Percentiles rank a stretch among this genome's conserved stretches.
Conservation (phyloP, 2,888 invertebrate species). For the Bellardia bayeri region DNA sequence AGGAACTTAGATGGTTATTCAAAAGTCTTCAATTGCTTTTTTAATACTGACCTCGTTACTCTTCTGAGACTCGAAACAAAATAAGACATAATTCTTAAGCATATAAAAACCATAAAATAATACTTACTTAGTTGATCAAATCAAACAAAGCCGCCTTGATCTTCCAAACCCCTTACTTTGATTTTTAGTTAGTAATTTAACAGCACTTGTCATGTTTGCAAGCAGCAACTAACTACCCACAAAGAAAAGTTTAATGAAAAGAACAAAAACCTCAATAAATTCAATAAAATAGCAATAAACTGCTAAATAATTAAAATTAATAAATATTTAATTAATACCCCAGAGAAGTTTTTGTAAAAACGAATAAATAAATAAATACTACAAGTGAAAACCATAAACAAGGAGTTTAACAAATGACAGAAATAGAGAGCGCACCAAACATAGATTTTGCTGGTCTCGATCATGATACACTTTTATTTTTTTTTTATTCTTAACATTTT, state of each 20-base stretch:
- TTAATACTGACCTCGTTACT: too few species aligned
- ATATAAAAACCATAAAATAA: background rate
- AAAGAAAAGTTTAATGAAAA: background rate
- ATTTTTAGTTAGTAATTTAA: slow-evolving; percentile 45
- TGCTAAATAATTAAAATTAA: slow-evolving; percentile 69
- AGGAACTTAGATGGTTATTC: too few species aligned
- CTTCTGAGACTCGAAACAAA: background rate
- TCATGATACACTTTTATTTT: slow-evolving; percentile 55
- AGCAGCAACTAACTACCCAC: background rate
- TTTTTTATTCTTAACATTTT: background rate
- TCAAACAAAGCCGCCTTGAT: slow-evolving; percentile 12
- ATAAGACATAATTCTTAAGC: background rate
- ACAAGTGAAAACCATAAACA: slow-evolving; percentile 25
- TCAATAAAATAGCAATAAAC: slow-evolving; percentile 18
- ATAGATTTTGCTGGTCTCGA: slow-evolving; percentile 35
- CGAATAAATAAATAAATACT: background rate
- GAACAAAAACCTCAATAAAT: slow-evolving; percentile 37
- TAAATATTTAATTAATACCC: slow-evolving; percentile 73
- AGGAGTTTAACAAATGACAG: slow-evolving; percentile 56
- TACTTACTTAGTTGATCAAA: background rate
- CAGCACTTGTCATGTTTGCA: slow-evolving; percentile 46
- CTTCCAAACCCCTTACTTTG: slow-evolving; percentile 1
- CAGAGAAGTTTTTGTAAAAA: slow-evolving; percentile 42
- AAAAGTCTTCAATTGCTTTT: background rate
- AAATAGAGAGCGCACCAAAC: slow-evolving; percentile 50